Conservation (phyloP, 2,888 invertebrate species). For the Tanypteryx hageni region DNA sequence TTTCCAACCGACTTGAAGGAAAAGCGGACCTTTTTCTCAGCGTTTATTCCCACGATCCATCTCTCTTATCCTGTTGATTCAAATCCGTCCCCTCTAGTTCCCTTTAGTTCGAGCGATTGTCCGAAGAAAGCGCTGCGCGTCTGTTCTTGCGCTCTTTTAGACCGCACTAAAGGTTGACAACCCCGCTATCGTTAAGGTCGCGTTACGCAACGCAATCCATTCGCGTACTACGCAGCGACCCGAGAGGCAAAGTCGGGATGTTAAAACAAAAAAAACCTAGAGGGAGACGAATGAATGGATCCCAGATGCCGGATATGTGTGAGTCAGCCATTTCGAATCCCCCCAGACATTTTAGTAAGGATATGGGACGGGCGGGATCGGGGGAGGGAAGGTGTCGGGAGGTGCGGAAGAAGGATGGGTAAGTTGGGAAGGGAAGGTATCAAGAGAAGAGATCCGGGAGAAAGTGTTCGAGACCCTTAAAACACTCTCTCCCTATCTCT, state of each 20-base stretch:
- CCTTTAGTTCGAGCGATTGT: too few species aligned
- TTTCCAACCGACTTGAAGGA: too few species aligned
- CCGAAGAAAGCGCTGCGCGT: background rate
- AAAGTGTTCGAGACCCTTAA: constrained; percentile 5
- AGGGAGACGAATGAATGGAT: background rate
- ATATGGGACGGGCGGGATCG: background rate
- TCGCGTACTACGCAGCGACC: background rate
- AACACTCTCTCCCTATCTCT: background rate
- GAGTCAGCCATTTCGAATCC: background rate
- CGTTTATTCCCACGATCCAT: background rate
- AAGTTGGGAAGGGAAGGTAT: background rate
- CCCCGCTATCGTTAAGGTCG: background rate
- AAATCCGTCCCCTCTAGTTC: background rate
- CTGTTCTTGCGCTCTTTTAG: background rate
- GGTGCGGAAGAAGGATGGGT: background rate
- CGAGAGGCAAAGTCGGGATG: background rate
- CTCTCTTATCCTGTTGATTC: background rate
- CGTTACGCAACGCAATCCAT: background rate
- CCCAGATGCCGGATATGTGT: background rate
- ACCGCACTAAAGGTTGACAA: background rate
- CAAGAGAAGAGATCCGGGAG: constrained; percentile 41
- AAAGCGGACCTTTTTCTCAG: too few species aligned
- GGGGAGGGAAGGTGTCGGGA: background rate
- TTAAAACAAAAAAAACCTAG: background rate
- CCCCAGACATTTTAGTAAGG: too few species aligned